Conservation (phyloP, 2,888 invertebrate species). For the Hedya salicella region DNA sequence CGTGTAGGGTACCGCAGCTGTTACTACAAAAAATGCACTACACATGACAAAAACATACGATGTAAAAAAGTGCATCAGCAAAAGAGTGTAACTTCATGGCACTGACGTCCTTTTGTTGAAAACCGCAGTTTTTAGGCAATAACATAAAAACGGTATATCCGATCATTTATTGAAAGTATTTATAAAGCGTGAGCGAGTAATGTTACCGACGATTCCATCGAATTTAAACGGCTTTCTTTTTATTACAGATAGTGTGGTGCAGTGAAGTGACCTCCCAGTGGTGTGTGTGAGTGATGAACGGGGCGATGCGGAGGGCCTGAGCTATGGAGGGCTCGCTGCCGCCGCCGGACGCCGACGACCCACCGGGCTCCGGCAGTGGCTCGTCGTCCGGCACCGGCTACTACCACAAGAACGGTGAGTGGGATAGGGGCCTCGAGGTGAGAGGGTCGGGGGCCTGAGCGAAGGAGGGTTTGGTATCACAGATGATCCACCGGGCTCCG, state of each 20-base stretch:
- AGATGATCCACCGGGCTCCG: slow-evolving; percentile 75
- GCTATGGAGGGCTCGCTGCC: slow-evolving; percentile 71
- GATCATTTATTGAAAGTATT: no score
- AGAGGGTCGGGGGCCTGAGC: slow-evolving; percentile 50
- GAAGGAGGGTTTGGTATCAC: slow-evolving; percentile 72
- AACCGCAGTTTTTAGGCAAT: no score
- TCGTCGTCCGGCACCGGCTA: slow-evolving; percentile 78
- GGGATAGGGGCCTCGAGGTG: no score
- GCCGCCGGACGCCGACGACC: slow-evolving; percentile 74
- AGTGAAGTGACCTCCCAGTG: slow-evolving; percentile 33
- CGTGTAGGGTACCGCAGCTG: no score
- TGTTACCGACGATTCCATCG: no score
- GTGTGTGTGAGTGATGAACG: slow-evolving; percentile 38
- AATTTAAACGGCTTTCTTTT: background rate
- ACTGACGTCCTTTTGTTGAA: no score
- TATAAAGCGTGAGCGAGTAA: no score
- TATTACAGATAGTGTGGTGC: slow-evolving; percentile 17
- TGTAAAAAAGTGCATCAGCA: no score
- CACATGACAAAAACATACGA: no score
- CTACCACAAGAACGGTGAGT: slow-evolving; percentile 78
- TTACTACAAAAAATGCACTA: no score
- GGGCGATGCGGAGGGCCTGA: slow-evolving; percentile 49
- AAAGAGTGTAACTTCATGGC: no score
- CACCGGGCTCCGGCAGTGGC: slow-evolving; percentile 77
- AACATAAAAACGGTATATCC: no score